A percentile compares a stretch with the other conserved stretches of the same genome.
Evolutionary conservation across 2,113 vertebrate genomes (phyloP).

Genomic region (Henicopernis longicauda): DNA sequence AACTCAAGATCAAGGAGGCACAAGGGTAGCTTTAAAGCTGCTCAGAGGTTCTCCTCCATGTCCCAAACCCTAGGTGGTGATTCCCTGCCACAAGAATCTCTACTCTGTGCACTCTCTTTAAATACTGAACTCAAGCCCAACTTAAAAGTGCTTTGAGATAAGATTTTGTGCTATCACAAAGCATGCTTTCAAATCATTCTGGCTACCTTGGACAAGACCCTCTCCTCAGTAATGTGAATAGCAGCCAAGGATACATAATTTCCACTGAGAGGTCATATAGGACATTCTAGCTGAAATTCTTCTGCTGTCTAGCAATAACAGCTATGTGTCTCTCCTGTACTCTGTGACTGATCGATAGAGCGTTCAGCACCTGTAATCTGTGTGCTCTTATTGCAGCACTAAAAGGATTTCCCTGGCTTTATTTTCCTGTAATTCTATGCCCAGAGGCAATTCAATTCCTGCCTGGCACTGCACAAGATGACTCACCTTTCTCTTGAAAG

Average conservation of each 20-base stretch:
- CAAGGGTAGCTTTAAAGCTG: not conserved
- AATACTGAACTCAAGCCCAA: not conserved
- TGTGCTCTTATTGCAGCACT: not conserved
- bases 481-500: conserved; percentile 12
- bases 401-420: conserved; percentile 39
- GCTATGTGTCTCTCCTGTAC: not conserved
- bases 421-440: not conserved
- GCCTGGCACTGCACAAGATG: not conserved
- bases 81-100: not conserved
- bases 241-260: not conserved
- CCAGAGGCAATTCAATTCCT: not conserved
- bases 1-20: not conserved
- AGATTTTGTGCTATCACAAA: not conserved
- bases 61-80: not conserved
- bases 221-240: not conserved
- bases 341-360: not conserved
- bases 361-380: not conserved
- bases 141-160: not conserved
- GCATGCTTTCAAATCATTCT: not conserved
- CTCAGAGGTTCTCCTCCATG: accelerated
- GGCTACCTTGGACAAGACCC: not conserved
- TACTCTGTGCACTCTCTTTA: not conserved
- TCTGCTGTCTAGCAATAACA: not conserved
- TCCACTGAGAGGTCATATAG: not conserved
- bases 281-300: not conserved